These are phyloP conservation scores for Lypha dubia DNA, from an alignment of 2,888 invertebrate species.

Conservation along the genomic window DNA sequence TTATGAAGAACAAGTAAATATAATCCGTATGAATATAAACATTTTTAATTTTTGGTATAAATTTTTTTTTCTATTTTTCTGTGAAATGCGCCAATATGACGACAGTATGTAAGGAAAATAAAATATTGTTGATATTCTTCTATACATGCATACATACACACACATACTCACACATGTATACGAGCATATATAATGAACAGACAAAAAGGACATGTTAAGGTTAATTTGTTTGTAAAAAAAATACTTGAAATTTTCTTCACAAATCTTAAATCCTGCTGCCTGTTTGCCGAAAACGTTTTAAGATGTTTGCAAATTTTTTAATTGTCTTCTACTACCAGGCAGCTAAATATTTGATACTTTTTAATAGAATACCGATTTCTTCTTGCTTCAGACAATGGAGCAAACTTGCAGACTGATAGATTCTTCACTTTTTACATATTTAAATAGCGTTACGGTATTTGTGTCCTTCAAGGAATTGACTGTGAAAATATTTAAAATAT, in stretches of 20 bases:
- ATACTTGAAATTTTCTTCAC: no score
- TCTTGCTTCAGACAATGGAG: not conserved
- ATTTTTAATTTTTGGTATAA: slow-evolving; percentile 5
- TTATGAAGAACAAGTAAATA: slow-evolving; percentile 47
- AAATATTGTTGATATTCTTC: not conserved
- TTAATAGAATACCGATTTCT: no score
- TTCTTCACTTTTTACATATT: no score
- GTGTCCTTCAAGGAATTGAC: not conserved
- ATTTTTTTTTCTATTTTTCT: slow-evolving; percentile 15
- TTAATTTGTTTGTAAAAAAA: not conserved
- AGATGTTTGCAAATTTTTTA: no score
- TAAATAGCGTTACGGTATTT: no score
- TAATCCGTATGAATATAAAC: slow-evolving; percentile 14
- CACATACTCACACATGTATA: not conserved
- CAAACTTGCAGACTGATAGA: not conserved
- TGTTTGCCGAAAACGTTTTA: no score
- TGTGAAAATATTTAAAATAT: no score
- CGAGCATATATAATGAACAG: not conserved
- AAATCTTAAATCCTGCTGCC: no score
- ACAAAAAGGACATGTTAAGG: not conserved
- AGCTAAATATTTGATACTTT: no score
- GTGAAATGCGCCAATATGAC: slow-evolving; percentile 50
- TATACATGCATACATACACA: not conserved
- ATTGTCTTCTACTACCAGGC: no score
- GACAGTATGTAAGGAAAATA: slow-evolving; percentile 23